phyloP scores from a whole-genome alignment of 1,140 invertebrate genomes.

The Caenorhabditis tropicalis region DNA sequence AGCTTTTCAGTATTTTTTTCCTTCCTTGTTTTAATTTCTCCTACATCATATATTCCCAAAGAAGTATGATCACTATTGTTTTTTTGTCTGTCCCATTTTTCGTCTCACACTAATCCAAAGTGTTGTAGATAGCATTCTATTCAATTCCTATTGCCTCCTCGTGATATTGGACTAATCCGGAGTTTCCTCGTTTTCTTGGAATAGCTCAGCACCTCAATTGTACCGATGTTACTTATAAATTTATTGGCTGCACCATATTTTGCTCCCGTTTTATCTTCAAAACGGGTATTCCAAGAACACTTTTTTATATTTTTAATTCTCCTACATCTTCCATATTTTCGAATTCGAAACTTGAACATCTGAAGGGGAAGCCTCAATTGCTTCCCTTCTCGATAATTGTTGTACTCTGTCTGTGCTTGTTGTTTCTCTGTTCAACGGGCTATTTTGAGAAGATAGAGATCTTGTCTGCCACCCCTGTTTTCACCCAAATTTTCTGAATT shows the following conservation, averaged over 20 bases:
- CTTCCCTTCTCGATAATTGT: background rate
- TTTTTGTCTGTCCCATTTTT: background rate
- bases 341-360: background rate
- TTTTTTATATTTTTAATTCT: no score
- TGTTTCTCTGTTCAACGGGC: background rate
- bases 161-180: background rate
- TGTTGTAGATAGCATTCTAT: background rate
- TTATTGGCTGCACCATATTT: no score
- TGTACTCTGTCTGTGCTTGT: background rate
- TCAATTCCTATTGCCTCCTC: background rate
- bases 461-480: background rate
- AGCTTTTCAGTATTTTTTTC: no score
- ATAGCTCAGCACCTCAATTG: background rate
- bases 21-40: no score
- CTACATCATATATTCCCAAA: no score
- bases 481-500: background rate
- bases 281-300: no score
- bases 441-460: background rate
- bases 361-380: background rate
- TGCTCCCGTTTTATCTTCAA: no score
- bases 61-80: no score
- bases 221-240: no score
- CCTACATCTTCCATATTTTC: background rate
- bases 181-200: background rate
- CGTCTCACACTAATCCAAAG: background rate